Percentiles rank a stretch among this genome's conserved stretches.
Evolutionary conservation across 2,888 invertebrate species (phyloP).

Genomic region (Hipparchia semele): DNA sequence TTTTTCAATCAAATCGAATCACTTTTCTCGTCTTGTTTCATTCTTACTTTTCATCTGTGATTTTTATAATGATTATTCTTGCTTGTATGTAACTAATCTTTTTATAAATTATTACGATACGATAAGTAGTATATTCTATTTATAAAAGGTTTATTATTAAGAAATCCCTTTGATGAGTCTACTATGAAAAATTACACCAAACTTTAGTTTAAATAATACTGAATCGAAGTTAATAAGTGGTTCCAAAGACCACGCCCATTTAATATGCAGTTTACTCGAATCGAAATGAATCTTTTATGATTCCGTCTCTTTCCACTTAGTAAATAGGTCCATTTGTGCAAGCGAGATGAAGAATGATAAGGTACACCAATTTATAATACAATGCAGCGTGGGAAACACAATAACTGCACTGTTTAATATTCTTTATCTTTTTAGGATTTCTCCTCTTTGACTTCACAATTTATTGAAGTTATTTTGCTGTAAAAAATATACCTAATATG

Average conservation of each 20-base stretch:
- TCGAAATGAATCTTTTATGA: conserved; percentile 57
- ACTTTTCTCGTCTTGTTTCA: too few relatives aligned
- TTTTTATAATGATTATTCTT: too few relatives aligned
- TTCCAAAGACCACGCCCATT: conserved; percentile 68
- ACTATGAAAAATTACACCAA: conserved; percentile 54
- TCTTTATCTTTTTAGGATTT: not conserved
- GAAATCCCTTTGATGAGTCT: conserved; percentile 7
- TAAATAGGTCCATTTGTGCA: conserved; percentile 34
- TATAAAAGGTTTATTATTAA: conserved; percentile 33
- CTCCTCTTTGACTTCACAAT: not conserved
- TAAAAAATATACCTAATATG: not conserved
- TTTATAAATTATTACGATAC: too few relatives aligned
- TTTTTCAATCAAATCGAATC: too few relatives aligned
- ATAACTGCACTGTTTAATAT: conserved; percentile 9
- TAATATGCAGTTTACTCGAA: conserved; percentile 64
- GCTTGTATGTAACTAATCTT: too few relatives aligned
- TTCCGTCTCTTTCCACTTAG: conserved; percentile 49
- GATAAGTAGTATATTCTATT: too few relatives aligned
- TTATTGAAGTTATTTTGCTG: conserved; percentile 1
- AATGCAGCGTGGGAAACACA: conserved; percentile 61
- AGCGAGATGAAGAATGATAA: conserved; percentile 50
- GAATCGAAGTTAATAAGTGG: conserved; percentile 73
- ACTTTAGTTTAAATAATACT: conserved; percentile 66
- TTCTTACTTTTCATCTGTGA: too few relatives aligned
- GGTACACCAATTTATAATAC: conserved; percentile 41